Percentiles rank a stretch among this genome's conserved stretches.
Conservation (phyloP, 2,113 vertebrate genomes). For the Ictalurus punctatus region DNA sequence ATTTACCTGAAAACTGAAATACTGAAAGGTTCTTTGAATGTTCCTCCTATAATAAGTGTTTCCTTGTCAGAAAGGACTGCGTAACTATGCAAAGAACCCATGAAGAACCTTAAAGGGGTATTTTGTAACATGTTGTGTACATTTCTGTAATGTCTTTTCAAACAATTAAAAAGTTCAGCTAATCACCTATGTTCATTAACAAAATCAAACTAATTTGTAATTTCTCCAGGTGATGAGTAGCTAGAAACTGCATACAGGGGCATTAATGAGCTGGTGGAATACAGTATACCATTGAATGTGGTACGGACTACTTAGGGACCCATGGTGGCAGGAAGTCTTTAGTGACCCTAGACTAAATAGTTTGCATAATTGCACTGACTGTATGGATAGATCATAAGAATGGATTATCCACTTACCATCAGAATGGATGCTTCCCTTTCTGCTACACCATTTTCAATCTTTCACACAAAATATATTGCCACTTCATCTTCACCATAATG, state of each 20-base stretch:
- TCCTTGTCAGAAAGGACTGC: not conserved
- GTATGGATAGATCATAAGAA: not conserved
- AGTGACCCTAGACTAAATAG: not conserved
- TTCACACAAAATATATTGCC: not conserved
- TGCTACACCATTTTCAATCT: not conserved
- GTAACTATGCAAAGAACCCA: not conserved
- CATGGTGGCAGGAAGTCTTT: not conserved
- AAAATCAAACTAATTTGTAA: not conserved
- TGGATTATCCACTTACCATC: not conserved
- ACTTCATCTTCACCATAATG: slow-evolving; percentile 7
- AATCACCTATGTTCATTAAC: not conserved
- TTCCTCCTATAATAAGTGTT: not conserved
- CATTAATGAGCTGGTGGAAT: not conserved
- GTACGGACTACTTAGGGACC: not conserved
- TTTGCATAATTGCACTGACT: not conserved
- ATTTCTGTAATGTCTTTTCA: not conserved
- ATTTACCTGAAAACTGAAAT: not conserved
- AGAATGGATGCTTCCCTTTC: not conserved
- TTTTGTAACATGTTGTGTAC: not conserved
- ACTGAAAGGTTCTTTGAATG: not conserved
- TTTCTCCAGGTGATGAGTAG: not conserved
- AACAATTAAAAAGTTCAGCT: not conserved
- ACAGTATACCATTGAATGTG: not conserved
- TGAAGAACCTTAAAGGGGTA: not conserved
- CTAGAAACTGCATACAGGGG: not conserved